These are phyloP conservation scores for Python bivittatus DNA, from an alignment of 2,113 vertebrate species.

Conservation along the genomic window DNA sequence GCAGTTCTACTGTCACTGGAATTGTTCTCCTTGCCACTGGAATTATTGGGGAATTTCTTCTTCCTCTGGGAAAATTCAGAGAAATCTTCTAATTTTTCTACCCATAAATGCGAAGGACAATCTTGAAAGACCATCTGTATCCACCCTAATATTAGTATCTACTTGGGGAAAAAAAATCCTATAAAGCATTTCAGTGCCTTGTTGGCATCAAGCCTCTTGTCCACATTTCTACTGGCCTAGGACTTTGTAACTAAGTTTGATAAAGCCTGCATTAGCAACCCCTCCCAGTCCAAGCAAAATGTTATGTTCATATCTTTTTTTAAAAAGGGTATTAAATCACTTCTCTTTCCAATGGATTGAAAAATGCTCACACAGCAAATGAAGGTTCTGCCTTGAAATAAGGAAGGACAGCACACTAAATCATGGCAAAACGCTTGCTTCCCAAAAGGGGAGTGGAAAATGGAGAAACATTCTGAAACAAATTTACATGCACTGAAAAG, in stretches of 20 bases:
- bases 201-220: background rate
- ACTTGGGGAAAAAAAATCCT: background rate
- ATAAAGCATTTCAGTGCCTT: background rate
- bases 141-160: background rate
- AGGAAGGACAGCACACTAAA: conserved; percentile 49
- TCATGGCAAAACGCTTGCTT: conserved; percentile 56
- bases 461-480: conserved; percentile 26
- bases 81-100: background rate
- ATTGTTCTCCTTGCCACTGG: background rate
- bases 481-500: conserved; percentile 51
- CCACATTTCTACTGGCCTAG: conserved; percentile 11
- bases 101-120: background rate
- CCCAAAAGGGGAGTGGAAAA: conserved; percentile 37
- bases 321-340: conserved; percentile 43
- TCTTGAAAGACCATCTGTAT: background rate
- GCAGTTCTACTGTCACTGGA: background rate
- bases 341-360: conserved; percentile 41
- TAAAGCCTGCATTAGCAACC: conserved; percentile 39
- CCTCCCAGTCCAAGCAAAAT: conserved; percentile 35
- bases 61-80: background rate
- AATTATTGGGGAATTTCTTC: background rate
- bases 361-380: conserved; percentile 44
- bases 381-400: conserved; percentile 55
- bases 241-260: conserved; percentile 48
- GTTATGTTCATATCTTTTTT: conserved; percentile 52